Conservation (phyloP, 1,140 invertebrate species). For the Cotesia vestalis region DNA sequence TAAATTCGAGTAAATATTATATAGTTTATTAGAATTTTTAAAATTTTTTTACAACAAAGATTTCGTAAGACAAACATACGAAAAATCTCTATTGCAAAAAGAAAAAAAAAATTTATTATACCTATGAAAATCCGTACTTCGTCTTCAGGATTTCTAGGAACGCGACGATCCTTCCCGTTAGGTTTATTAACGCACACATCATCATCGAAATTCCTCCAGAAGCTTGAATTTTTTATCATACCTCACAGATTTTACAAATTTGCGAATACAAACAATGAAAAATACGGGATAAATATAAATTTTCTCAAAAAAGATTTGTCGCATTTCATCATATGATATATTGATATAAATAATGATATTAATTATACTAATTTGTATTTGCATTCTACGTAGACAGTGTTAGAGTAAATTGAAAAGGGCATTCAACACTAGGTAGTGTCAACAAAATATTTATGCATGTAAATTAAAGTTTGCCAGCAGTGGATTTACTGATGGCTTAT, state of each 20-base stretch:
- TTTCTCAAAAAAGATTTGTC: too few species aligned
- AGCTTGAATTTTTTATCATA: conserved; percentile 34
- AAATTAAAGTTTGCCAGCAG: neutral
- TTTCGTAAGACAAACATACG: too few species aligned
- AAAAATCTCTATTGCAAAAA: too few species aligned
- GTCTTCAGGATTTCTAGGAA: neutral
- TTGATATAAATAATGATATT: too few species aligned
- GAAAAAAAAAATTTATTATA: neutral
- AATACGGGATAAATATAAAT: too few species aligned
- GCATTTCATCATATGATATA: too few species aligned
- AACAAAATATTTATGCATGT: neutral
- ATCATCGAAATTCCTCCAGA: conserved; percentile 9
- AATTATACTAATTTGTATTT: too few species aligned
- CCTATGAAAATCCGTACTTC: neutral
- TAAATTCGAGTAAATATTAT: too few species aligned
- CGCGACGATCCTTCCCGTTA: neutral
- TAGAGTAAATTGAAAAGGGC: neutral
- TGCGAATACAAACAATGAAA: too few species aligned
- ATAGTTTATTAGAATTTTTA: too few species aligned
- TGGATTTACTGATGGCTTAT: neutral
- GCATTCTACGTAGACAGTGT: neutral
- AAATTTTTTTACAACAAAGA: too few species aligned
- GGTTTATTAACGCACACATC: conserved; percentile 35
- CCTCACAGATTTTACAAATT: conserved; percentile 34
- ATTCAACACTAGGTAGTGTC: neutral